These are phyloP conservation scores for Marcusenius ussheri DNA, from an alignment of 2,113 vertebrate species.

Conservation along the genomic window DNA sequence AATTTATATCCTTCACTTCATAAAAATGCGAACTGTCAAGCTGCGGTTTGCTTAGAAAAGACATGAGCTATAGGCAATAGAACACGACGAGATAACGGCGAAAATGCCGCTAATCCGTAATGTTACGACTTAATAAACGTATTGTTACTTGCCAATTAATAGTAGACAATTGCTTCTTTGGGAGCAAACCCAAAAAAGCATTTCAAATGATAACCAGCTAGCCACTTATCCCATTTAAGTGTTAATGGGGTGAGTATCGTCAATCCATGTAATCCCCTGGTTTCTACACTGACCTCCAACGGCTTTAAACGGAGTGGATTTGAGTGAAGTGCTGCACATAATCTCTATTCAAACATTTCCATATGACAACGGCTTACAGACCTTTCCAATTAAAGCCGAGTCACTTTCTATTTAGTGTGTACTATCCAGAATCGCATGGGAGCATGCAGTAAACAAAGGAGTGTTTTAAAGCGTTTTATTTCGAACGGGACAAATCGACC, in stretches of 20 bases:
- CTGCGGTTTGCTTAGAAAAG: not conserved
- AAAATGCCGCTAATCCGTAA: constrained; percentile 49
- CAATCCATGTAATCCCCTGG: constrained; percentile 65
- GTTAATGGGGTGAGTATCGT: constrained; percentile 64
- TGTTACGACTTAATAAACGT: constrained; percentile 55
- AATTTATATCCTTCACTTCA: not conserved
- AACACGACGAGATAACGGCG: constrained; percentile 45
- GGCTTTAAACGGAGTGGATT: constrained; percentile 59
- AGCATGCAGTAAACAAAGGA: constrained; percentile 78
- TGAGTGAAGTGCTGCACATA: constrained; percentile 60
- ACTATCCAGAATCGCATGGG: constrained; percentile 49
- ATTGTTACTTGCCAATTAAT: constrained; percentile 45
- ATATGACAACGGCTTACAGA: constrained; percentile 71
- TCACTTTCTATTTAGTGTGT: constrained; percentile 57
- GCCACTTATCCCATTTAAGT: constrained; percentile 50
- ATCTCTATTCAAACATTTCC: constrained; percentile 74
- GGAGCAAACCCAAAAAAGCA: constrained; percentile 24
- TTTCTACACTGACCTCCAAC: constrained; percentile 45
- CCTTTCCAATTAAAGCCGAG: constrained; percentile 64
- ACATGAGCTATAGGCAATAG: not conserved
- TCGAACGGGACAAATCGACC: constrained; percentile 56
- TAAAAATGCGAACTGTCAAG: not conserved
- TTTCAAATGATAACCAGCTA: constrained; percentile 60
- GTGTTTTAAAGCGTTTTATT: constrained; percentile 66
- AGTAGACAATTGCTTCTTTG: constrained; percentile 32